Base-by-base conservation (phyloP, 2,113 vertebrate genomes). In the Scatophagus argus region DNA sequence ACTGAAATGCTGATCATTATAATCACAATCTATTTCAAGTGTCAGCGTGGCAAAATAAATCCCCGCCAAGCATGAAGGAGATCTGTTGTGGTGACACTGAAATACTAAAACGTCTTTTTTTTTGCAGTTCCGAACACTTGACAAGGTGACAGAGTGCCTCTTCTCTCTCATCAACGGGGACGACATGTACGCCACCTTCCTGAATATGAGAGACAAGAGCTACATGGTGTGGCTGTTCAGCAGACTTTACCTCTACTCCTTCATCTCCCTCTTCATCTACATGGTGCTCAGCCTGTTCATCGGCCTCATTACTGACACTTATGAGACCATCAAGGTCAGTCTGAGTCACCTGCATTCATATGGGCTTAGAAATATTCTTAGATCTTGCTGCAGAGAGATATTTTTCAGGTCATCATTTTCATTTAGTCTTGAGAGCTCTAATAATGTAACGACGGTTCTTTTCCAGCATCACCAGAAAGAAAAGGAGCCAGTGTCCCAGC, bases 241-340 rank as follows among this genome's bases (percentile, higher is more conserved):
- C 89, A 94, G 96, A 52, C 79, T 97, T 64, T 99, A 99, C 81
- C 94, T 99, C 73, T 99, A 98, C 88, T 96, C 96, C 38, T 99
- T 98, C 93, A 97, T 97, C 92, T 96, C 96, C 38, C 93, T 99
- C 76, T 99, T 99, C 79, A 96, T 97, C 85, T 98, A 97, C 79
- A 97, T 99, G 97, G 96, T 99, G 69, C 95, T 99, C 86, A 99
- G 97, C 87, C 95, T 99, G 38, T 99, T 98, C 93, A 98, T 99
- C 32, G 96, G 96, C 13, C 90, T 99, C 21, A 98, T 99, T 83
- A 98, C 96, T 2, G 97, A 98, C 75, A 98, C 97, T 0, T 98
- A 99, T 21, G 97, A 98, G 91, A 98, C 97, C 13, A 96, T 99
- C 83, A 99, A 97, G 96, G 98, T 99, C 88, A 81, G 95, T 82